Base-by-base conservation (phyloP, 1,140 invertebrate genomes). In the Apis laboriosa region DNA sequence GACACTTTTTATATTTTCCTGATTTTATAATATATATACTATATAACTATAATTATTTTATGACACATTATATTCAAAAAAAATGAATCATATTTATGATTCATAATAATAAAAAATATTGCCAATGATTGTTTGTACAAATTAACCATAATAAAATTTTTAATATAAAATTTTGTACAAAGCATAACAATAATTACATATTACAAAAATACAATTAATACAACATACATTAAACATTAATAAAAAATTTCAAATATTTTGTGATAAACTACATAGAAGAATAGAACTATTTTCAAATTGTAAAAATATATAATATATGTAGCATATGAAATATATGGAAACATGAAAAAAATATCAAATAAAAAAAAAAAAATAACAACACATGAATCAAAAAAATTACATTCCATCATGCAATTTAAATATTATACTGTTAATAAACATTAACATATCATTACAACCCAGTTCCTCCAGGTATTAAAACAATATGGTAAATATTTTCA, bases 361-460 rank as follows among this genome's bases (percentile, higher is more conserved):
- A 15, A 75, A 60, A 58, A 58, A 60, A 58, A 58, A 53, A 80
- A 13, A 24, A 43, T 34, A 64, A 70, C 0, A 24, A 83, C 64
- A 70, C 67, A 56, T 79, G 64, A 28, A 53, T 63, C 68, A 17
- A 84, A 79, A 73, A 21, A 60, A 43, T 28, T 64, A 79, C 58
- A 64, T 83, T 83, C 64, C 63, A 71, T 71, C 80, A 83, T 84
- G 82, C 77, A 84, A 34, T 80, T 79, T 43, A 84, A 17, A 74
- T 61, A 73, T 84, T 51, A 80, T 63, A 67, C 55, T 84, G 77
- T 84, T 84, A 84, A 71, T 84, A 53, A 28, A 84, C 77, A 76
- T 68, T 53, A 51, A 80, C 67, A 34, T 80, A 56, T 84, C 67
- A 73, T 73, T 66, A 66, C 34, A 72, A 80, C 66, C 77, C 61